Evolutionary conservation across 1,140 invertebrate species (phyloP), one percentile per base, ranked within the genome.

Genomic region (Cydia splendana): DNA sequence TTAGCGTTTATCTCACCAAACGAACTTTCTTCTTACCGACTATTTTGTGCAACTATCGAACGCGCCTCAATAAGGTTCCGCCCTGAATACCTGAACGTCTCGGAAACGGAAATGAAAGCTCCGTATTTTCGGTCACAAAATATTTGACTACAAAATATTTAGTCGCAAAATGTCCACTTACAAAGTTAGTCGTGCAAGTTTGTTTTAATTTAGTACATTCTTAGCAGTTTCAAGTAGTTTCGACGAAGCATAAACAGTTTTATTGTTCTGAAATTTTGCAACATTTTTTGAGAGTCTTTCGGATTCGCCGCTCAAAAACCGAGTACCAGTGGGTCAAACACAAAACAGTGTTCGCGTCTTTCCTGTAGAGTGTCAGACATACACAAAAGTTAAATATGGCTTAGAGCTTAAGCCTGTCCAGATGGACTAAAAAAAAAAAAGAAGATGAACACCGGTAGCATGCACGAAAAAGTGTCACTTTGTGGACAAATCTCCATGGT

Each of bases 31-130:
- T 53, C 5, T n/a, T n/a, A n/a, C 15, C 0, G 5, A 53, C 51
- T 53, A 53, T n/a, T 53, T 15, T 53, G 48, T n/a, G 48, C 48
- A 53, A 53, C 51, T 2, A 18, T 53, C 51, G 51, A 18, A 53
- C 51, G 15, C 15, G 51, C n/a, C 7, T 53, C 48, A 53, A 53
- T 53, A 53, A n/a, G 51, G 51, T 53, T 53, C 51, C 51, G 51
- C 51, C 18, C 51, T 53, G 51, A 18, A 53, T 7, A 18, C 51
- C 51, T 12, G 2, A 53, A 6, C 51, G 51, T 53, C 51, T 53
- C 51, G 51, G 51, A 53, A 53, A 53, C 51, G 51, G 51, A 53
- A 53, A 53, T 53, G 51, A 53, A 53, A 13, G 10, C 45, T 53
- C n/a, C 51, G 45, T 48, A 51, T 51, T 51, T 51, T 42, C 13